Percentiles rank a stretch among this genome's conserved stretches.
These are phyloP conservation scores for Rhinichthys osculus DNA, from an alignment of 2,797 vertebrate species.

Conservation along the genomic window DNA sequence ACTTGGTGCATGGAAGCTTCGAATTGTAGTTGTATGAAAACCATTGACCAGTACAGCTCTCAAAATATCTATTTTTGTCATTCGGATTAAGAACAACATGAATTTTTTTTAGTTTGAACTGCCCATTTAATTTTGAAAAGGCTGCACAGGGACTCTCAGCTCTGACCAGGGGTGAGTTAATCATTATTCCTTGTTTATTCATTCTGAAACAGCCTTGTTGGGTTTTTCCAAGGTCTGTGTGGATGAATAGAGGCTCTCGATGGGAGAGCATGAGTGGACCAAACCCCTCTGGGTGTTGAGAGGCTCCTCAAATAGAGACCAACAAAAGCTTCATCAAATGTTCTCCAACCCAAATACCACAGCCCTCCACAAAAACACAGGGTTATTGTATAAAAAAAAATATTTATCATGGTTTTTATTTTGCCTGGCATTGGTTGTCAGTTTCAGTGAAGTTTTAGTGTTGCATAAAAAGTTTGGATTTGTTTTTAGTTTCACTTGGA, in stretches of 20 bases:
- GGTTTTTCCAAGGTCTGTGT: conserved; percentile 50
- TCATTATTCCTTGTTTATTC: conserved; percentile 43
- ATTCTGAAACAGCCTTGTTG: conserved; percentile 33
- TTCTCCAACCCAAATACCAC: conserved; percentile 45
- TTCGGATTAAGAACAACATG: neutral
- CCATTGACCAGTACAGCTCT: neutral
- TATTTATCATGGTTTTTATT: neutral
- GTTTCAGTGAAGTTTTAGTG: neutral
- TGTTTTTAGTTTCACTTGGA: neutral
- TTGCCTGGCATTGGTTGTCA: neutral
- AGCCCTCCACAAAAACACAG: conserved; percentile 27
- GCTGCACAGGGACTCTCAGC: neutral
- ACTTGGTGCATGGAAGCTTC: neutral
- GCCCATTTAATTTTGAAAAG: neutral
- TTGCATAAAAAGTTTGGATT: neutral
- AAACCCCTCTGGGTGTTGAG: conserved; percentile 51
- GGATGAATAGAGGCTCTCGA: conserved; percentile 48
- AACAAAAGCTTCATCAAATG: conserved; percentile 49
- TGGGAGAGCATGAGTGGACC: conserved; percentile 43
- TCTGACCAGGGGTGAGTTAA: neutral
- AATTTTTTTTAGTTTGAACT: conserved; percentile 4
- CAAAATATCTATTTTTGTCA: neutral
- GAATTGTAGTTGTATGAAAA: neutral
- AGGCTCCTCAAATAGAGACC: conserved; percentile 48
- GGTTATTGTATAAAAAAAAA: neutral